Evolutionary conservation across 2,113 vertebrate species (phyloP).

Genomic region (Pagrus major): DNA sequence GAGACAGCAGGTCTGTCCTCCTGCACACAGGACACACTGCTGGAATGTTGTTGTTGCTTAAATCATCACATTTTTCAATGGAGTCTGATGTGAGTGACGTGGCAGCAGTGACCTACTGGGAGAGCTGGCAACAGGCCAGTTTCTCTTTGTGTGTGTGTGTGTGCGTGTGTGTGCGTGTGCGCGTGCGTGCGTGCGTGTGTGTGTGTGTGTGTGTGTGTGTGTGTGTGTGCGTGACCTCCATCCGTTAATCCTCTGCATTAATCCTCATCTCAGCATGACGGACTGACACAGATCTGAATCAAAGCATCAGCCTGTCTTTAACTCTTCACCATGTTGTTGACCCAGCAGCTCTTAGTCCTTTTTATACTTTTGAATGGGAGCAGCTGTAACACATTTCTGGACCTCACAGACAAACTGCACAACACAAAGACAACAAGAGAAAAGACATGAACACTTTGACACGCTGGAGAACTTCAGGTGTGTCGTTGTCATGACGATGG

Average conservation of each 20-base stretch:
- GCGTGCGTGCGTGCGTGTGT: constrained; percentile 15
- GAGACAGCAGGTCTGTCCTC: too few relatives aligned
- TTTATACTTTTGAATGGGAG: too few relatives aligned
- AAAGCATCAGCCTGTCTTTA: background rate
- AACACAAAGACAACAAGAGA: too few relatives aligned
- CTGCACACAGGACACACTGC: too few relatives aligned
- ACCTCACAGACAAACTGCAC: too few relatives aligned
- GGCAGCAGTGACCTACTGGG: background rate
- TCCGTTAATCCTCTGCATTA: constrained; percentile 66
- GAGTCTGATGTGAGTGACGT: background rate
- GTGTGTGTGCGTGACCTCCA: constrained; percentile 52
- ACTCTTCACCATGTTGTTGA: too few relatives aligned
- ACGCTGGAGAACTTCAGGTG: constrained; percentile 4
- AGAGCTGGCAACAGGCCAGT: background rate
- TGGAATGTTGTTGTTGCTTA: background rate
- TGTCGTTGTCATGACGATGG: background rate
- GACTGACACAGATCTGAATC: constrained; percentile 12
- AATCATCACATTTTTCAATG: background rate
- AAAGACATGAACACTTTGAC: too few relatives aligned
- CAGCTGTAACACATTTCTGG: too few relatives aligned
- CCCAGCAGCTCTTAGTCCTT: too few relatives aligned
- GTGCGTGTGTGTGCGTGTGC: constrained; percentile 16
- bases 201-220: constrained; percentile 4
- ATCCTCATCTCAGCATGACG: constrained; percentile 15
- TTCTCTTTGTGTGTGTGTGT: background rate